These are phyloP conservation scores for Falco berigora DNA, from an alignment of 2,797 vertebrate genomes.

Conservation along the genomic window DNA sequence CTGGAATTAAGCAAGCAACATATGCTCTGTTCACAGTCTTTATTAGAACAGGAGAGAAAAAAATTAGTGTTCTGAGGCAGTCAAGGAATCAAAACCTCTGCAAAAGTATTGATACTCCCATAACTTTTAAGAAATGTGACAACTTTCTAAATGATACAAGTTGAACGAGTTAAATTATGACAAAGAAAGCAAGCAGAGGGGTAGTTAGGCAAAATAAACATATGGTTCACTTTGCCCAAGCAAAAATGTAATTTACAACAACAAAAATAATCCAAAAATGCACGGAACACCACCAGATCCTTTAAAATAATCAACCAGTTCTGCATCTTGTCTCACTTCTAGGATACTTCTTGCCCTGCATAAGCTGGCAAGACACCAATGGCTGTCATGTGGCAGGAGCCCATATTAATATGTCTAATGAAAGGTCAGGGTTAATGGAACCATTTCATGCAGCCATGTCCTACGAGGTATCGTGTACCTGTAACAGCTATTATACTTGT, in stretches of 20 bases:
- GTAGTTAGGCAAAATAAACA: neutral
- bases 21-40: neutral
- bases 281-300: neutral
- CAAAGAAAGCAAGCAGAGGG: neutral
- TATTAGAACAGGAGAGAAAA: neutral
- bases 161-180: neutral
- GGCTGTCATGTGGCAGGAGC: neutral
- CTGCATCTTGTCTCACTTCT: neutral
- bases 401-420: neutral
- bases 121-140: neutral
- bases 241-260: neutral
- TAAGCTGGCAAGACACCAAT: neutral
- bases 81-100: neutral
- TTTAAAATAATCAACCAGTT: neutral
- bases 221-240: neutral
- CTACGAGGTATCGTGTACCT: fast-evolving
- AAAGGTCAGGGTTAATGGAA: neutral
- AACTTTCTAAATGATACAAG: neutral
- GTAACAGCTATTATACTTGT: neutral
- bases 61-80: neutral
- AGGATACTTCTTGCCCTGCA: neutral
- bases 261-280: neutral
- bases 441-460: neutral
- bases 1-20: neutral
- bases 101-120: neutral